Percentiles rank a stretch among this genome's conserved stretches.
These are phyloP conservation scores for Acinonyx jubatus DNA, from an alignment of 2,113 vertebrate genomes.

Conservation along the genomic window DNA sequence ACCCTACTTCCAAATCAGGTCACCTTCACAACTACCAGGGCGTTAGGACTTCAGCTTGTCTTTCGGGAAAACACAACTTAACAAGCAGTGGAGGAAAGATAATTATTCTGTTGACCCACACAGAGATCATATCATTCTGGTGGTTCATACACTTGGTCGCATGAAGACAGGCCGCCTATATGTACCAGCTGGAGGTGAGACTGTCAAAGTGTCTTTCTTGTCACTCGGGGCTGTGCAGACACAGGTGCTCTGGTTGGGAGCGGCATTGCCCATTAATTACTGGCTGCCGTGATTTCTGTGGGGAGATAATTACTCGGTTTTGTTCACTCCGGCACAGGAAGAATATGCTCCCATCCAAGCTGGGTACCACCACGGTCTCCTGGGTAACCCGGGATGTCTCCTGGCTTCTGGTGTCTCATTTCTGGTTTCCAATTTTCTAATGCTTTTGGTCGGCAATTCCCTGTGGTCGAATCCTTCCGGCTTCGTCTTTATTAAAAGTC, in stretches of 20 bases:
- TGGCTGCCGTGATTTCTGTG: not conserved
- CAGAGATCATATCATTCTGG: rapidly evolving
- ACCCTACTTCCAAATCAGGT: not conserved
- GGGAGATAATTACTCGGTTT: conserved; percentile 10
- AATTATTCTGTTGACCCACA: not conserved
- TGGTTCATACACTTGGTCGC: rapidly evolving
- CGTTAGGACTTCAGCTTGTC: rapidly evolving
- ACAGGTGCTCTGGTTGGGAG: not conserved
- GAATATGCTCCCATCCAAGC: rapidly evolving
- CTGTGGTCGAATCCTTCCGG: not conserved
- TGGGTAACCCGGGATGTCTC: not conserved
- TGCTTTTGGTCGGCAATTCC: not conserved
- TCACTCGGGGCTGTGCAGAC: not conserved
- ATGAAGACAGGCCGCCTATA: not conserved
- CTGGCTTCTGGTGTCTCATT: rapidly evolving
- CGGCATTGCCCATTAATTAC: rapidly evolving
- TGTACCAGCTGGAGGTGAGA: not conserved
- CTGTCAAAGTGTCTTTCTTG: not conserved
- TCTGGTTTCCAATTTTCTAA: not conserved
- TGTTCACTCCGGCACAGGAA: not conserved
- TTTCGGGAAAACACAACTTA: too few relatives aligned
- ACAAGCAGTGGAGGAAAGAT: not conserved
- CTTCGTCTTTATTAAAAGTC: not conserved
- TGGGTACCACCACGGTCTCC: rapidly evolving
- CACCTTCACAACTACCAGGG: not conserved